A percentile compares a stretch with the other conserved stretches of the same genome.
phyloP scores from a whole-genome alignment of 2,113 vertebrate genomes.

The Chrysemys picta region DNA sequence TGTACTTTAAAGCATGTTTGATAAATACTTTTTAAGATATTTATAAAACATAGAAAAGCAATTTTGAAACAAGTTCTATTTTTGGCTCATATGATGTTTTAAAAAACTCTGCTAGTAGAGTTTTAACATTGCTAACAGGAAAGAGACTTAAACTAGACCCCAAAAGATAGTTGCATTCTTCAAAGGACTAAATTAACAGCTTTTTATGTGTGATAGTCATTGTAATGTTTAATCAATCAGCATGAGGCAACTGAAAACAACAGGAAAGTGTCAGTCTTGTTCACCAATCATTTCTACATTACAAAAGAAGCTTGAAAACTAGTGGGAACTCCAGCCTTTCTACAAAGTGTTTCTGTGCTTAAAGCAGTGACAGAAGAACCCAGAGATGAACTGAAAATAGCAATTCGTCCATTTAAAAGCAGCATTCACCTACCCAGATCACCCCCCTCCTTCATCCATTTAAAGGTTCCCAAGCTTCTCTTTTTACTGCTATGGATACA shows the following conservation, averaged over 20 bases:
- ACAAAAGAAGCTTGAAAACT: constrained; percentile 66
- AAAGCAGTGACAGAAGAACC: neutral
- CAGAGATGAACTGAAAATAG: neutral
- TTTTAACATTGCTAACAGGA: neutral
- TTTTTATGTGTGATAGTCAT: constrained; percentile 62
- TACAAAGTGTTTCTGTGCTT: neutral
- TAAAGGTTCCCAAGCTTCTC: constrained; percentile 18
- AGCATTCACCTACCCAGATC: neutral
- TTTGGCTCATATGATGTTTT: neutral
- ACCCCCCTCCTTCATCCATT: neutral
- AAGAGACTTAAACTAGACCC: neutral
- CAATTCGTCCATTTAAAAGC: neutral
- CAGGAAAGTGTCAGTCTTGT: constrained; percentile 69
- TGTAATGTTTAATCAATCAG: constrained; percentile 77
- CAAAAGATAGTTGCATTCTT: neutral
- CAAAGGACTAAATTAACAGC: constrained; percentile 50
- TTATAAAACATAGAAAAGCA: neutral
- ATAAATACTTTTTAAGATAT: neutral
- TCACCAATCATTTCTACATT: constrained; percentile 72
- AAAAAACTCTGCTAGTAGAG: neutral
- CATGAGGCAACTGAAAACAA: constrained; percentile 73
- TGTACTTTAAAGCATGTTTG: neutral
- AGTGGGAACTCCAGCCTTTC: neutral
- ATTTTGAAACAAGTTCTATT: neutral
- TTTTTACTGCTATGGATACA: constrained; percentile 53